A percentile compares a stretch with the other conserved stretches of the same genome.
These are phyloP conservation scores for Trichomycterus rosablanca DNA, from an alignment of 2,113 vertebrate species.

Conservation along the genomic window DNA sequence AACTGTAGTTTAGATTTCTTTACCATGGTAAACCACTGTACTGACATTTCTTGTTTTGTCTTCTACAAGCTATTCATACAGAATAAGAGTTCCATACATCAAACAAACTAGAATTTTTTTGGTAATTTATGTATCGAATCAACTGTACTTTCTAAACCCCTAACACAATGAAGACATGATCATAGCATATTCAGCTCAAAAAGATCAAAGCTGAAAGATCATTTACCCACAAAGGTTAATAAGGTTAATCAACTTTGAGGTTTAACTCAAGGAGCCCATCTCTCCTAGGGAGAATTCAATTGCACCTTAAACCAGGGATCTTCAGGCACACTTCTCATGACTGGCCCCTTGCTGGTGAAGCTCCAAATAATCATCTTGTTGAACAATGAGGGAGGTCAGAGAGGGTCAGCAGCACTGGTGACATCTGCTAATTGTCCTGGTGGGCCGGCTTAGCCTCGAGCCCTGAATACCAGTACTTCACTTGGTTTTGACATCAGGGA, in stretches of 20 bases:
- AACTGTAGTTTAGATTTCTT: too few relatives aligned
- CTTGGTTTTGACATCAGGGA: slow-evolving; percentile 45
- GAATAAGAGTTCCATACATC: too few relatives aligned
- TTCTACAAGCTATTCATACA: too few relatives aligned
- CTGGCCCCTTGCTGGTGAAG: slow-evolving; percentile 16
- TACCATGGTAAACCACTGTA: too few relatives aligned
- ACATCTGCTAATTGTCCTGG: slow-evolving; percentile 74
- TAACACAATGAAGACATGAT: too few relatives aligned
- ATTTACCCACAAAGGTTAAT: slow-evolving; percentile 33
- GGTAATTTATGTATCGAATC: too few relatives aligned
- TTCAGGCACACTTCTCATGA: slow-evolving; percentile 33
- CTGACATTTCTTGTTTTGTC: too few relatives aligned
- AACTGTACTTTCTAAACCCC: too few relatives aligned
- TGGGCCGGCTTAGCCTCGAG: slow-evolving; percentile 50
- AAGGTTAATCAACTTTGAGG: slow-evolving; percentile 34
- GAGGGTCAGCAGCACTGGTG: slow-evolving; percentile 56
- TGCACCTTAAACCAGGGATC: not conserved
- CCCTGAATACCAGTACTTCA: slow-evolving; percentile 49
- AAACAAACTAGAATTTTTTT: too few relatives aligned
- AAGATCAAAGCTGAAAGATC: not conserved
- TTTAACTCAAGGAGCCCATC: slow-evolving; percentile 3
- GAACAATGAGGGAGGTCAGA: slow-evolving; percentile 61
- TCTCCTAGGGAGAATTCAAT: slow-evolving; percentile 14
- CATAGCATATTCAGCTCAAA: not conserved
- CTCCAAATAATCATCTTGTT: slow-evolving; percentile 15